These are phyloP conservation scores for Pristionchus mayeri DNA, from an alignment of 2,888 invertebrate genomes.

Conservation along the genomic window DNA sequence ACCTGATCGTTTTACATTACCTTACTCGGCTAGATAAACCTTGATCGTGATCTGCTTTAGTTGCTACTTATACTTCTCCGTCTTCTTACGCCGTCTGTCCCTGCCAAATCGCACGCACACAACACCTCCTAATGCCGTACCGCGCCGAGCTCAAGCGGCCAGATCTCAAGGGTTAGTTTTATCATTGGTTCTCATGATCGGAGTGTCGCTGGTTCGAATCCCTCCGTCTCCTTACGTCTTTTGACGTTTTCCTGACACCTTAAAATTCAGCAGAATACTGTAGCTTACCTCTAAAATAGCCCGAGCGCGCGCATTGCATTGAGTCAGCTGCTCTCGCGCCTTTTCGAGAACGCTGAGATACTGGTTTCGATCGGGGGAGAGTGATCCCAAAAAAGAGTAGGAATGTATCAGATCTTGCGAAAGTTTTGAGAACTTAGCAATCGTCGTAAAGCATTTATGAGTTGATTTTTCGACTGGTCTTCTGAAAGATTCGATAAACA, in stretches of 20 bases:
- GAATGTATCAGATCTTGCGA: background rate
- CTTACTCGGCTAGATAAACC: constrained; percentile 28
- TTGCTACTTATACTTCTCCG: background rate
- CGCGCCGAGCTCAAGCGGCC: constrained; percentile 76
- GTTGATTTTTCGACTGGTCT: background rate
- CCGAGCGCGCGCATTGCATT: background rate
- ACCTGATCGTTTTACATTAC: constrained; percentile 32
- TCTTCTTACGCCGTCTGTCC: no score
- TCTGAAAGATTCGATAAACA: background rate
- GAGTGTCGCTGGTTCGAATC: background rate
- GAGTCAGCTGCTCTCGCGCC: constrained; percentile 20
- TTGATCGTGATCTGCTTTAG: constrained; percentile 14
- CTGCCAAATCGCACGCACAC: background rate
- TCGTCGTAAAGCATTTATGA: background rate
- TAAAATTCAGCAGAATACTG: constrained; percentile 8
- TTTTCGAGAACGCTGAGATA: constrained; percentile 2
- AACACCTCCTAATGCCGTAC: constrained; percentile 67
- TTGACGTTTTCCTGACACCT: no score
- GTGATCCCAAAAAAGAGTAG: background rate
- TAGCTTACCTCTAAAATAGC: constrained; percentile 15
- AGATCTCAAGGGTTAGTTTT: constrained; percentile 73
- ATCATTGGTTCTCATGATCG: background rate
- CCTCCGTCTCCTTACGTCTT: background rate
- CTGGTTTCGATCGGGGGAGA: background rate
- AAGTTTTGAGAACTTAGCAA: background rate